Base-by-base conservation (phyloP, 2,888 invertebrate species). In the Drosophila pullipes region DNA sequence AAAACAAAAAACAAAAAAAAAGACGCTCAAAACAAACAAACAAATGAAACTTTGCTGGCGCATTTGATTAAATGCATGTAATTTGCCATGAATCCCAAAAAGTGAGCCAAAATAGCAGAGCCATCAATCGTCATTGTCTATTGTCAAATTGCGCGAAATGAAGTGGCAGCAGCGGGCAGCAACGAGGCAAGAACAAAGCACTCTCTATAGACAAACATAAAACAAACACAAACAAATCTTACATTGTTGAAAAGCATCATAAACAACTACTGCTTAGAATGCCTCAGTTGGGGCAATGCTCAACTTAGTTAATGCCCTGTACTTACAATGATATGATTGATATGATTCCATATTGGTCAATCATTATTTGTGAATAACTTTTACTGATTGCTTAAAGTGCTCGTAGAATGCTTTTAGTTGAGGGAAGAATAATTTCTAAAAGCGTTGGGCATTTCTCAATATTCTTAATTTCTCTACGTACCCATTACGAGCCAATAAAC, bases 41-140 rank as follows among this genome's bases (percentile, higher is more conserved):
- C 83, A 85, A 82, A 86, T 82, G 75, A 81, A 83, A 81, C 74
- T 77, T 55, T 61, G 25, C 54, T 2, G 71, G 63, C 76, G 81
- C 82, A 74, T 85, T 89, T 86, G 85, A 87, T 89, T 89, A 83
- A 87, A 86, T 83, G 83, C 89, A 83, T 83, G 84, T 84, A 81
- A 86, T 89, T 86, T 86, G 78, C 71, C 39, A 62, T 54, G 64
- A 64, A 69, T 69, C 41, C 65, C 37, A 30, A 61, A 41, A 39
- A 54, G 25, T 28, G 37, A 50, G 52, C 37, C 65, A 69, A 39
- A 66, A 66, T 64, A 44, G 37, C 47, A 52, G 47, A 69, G 65
- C 77, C 78, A 85, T 85, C 87, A 85, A 87, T 85, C 78, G 82
- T 78, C 85, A 82, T 84, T 84, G 87, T 86, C 82, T 86, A 74